phyloP scores from a whole-genome alignment of 2,888 invertebrate species.

The Cheilosia soror region DNA sequence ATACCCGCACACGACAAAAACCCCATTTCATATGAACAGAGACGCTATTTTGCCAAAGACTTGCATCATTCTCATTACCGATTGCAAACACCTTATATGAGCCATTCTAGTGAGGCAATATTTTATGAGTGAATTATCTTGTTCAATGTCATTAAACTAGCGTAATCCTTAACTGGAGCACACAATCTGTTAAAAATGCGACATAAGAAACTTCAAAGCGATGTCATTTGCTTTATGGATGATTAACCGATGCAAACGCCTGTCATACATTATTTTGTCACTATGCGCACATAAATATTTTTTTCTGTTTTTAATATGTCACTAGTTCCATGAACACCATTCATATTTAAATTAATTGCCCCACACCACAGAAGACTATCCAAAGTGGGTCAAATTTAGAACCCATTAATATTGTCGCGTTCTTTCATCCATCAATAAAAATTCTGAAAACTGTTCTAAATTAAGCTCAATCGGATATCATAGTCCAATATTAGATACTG shows the following conservation, averaged over 20 bases:
- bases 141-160: not conserved
- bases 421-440: not conserved
- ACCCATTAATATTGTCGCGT: not conserved
- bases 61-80: not conserved
- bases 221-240: not conserved
- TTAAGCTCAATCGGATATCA: not conserved
- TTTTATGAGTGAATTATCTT: not conserved
- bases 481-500: not conserved
- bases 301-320: not conserved
- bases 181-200: not conserved
- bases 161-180: slow-evolving; percentile 2
- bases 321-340: not conserved
- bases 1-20: too few relatives aligned
- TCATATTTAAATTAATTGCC: not conserved
- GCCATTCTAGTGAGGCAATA: not conserved
- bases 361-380: not conserved
- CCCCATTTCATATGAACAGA: not conserved
- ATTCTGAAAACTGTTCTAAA: not conserved
- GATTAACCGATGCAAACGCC: not conserved
- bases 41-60: too few relatives aligned
- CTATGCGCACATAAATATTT: not conserved
- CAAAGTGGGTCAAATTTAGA: slow-evolving; percentile 5
- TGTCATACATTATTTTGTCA: slow-evolving; percentile 4
- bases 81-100: not conserved
- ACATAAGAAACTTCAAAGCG: slow-evolving; percentile 7